Evolutionary conservation across 1,140 invertebrate species (phyloP).

Genomic region (Bathynomus jamesi): DNA sequence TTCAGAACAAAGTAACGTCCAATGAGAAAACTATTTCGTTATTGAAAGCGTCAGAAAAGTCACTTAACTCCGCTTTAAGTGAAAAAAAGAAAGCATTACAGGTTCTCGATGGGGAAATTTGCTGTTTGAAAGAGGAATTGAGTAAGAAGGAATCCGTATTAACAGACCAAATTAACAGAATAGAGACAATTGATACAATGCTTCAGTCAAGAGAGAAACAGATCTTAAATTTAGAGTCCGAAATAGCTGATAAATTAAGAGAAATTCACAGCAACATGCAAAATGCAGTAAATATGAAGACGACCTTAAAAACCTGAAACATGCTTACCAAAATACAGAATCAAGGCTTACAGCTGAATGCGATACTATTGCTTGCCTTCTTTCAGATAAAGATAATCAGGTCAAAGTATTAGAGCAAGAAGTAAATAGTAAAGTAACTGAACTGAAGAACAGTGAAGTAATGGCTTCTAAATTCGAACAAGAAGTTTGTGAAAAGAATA

Average conservation of each 20-base stretch:
- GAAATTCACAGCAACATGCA: conserved; percentile 20
- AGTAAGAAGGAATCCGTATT: conserved; percentile 13
- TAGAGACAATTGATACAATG: conserved; percentile 14
- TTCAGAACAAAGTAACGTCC: not conserved
- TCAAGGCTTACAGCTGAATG: conserved; percentile 36
- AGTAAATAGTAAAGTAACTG: conserved; percentile 14
- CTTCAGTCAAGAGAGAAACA: conserved; percentile 5
- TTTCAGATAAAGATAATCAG: conserved; percentile 38
- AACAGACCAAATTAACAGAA: conserved; percentile 14
- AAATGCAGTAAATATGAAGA: conserved; percentile 25
- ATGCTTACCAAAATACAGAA: conserved; percentile 39
- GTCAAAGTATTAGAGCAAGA: conserved; percentile 2
- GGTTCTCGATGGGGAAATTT: conserved; percentile 22
- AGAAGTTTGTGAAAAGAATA: conserved; percentile 28
- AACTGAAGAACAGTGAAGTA: conserved; percentile 26
- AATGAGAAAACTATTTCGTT: not conserved
- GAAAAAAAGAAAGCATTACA: conserved; percentile 21
- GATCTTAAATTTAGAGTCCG: conserved; percentile 16
- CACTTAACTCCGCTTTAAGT: conserved; percentile 14
- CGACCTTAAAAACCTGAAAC: conserved; percentile 19
- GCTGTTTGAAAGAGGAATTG: conserved; percentile 13
- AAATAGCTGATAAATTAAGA: conserved; percentile 22
- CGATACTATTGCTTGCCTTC: conserved; percentile 36
- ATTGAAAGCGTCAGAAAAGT: not conserved
- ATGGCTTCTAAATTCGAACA: conserved; percentile 29